Conservation (phyloP, 2,797 vertebrate genomes). For the Caiman crocodilus region DNA sequence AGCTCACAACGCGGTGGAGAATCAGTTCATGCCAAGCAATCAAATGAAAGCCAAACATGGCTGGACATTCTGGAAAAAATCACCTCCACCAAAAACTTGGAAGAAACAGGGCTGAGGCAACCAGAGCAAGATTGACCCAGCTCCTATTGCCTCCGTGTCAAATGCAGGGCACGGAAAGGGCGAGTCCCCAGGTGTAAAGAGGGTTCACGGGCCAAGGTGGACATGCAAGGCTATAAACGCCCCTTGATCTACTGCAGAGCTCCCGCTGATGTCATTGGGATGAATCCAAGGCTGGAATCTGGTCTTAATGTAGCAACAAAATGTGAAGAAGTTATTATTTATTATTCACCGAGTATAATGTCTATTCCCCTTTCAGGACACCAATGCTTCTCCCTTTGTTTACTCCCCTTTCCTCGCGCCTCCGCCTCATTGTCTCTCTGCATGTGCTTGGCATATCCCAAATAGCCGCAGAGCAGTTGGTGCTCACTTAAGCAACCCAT, state of each 20-base stretch:
- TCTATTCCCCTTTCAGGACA: background rate
- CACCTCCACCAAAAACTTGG: background rate
- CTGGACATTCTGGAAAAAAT: background rate
- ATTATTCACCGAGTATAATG: background rate
- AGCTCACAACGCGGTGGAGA: background rate
- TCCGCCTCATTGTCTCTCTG: background rate
- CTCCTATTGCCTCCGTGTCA: background rate
- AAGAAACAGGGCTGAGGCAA: background rate
- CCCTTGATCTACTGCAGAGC: slow-evolving; percentile 2
- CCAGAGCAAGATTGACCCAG: background rate
- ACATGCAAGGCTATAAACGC: background rate
- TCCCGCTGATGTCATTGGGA: background rate
- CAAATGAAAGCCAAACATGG: background rate
- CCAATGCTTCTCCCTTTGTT: background rate
- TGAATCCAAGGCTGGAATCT: background rate
- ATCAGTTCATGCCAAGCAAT: background rate
- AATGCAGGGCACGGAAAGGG: background rate
- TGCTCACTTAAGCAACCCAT: background rate
- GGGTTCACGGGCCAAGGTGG: background rate
- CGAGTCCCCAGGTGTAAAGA: background rate
- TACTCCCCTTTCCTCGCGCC: background rate
- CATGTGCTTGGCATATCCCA: background rate
- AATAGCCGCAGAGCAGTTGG: background rate
- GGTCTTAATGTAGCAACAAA: background rate
- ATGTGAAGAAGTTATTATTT: slow-evolving; percentile 2